Conservation (phyloP, 2,113 vertebrate species). For the Herpetotheres cachinnans region DNA sequence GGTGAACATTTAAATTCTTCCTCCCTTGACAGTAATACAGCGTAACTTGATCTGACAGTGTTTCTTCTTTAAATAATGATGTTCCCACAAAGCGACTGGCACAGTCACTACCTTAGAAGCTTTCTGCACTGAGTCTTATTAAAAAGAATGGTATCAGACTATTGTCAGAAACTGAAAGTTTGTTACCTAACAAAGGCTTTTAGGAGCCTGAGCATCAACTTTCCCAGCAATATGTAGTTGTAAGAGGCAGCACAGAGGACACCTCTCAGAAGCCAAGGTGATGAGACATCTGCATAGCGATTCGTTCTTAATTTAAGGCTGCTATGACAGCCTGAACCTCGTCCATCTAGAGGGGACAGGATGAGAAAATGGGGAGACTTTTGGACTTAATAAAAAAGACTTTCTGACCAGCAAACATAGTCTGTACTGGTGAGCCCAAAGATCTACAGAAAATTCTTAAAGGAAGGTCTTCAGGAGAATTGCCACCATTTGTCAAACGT, state of each 20-base stretch:
- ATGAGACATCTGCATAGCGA: background rate
- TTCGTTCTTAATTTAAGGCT: background rate
- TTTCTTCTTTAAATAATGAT: slow-evolving; percentile 16
- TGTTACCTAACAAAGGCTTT: background rate
- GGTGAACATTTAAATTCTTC: background rate
- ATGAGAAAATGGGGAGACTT: background rate
- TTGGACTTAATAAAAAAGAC: background rate
- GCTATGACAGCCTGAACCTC: background rate
- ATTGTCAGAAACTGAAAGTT: background rate
- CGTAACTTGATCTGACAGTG: background rate
- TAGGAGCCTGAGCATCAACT: background rate
- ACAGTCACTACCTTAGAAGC: slow-evolving; percentile 3
- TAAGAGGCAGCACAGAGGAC: background rate
- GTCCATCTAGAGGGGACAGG: background rate
- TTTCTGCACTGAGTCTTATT: background rate
- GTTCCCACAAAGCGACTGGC: background rate
- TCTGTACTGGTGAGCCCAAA: background rate
- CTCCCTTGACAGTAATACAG: background rate
- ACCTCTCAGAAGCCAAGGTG: background rate
- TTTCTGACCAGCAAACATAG: background rate
- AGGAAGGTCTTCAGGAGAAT: background rate
- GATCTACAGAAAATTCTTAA: background rate
- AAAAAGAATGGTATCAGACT: background rate
- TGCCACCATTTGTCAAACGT: background rate
- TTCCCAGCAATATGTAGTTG: background rate